Evolutionary conservation across 2,888 invertebrate species (phyloP), one percentile per base, ranked within the genome.

Genomic region (Auanema freiburgensis): DNA sequence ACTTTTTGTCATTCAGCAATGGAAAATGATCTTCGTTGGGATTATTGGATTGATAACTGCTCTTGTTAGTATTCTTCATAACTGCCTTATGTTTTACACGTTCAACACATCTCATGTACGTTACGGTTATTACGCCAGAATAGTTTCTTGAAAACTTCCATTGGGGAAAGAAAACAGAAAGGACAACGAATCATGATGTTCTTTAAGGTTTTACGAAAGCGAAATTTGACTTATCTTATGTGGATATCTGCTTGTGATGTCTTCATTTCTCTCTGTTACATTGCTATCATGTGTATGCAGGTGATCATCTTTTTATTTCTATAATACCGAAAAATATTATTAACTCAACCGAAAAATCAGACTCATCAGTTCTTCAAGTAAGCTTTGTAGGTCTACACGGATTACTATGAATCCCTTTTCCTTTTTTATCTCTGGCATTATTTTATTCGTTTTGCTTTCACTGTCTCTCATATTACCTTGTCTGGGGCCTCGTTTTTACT

Each of bases 1-100:
- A 50, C 16, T 50, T 2, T n/a, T 50, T 50, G 16, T 10, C 11
- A 50, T 76, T 62, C 46, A 77, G 77, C 69, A 75, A 25, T 80
- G 78, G 72, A 80, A 80, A 65, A 72, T 80, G 73, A 60, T 71
- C 8, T 75, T 80, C 51, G 80, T 80, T 8, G 80, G 80, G 4
- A 65, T 69, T n/a, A 49, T 80, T 54, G 80, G 80, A 12, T 65
- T 75, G 8, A 58, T 66, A 8, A 74, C 78, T 11, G 80, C 80
- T n/a, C 43, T 80, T 24, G 62, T 76, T 54, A 74, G 73, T 25
- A 76, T 79, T 14, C 16, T 79, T 50, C 73, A 80, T 65, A 80
- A 80, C 52, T 72, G 68, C 16, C 63, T 80, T 12, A 70, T 80
- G 25, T 78, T 79, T 66, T 76, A 78, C 66, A 76, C 79, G 1